phyloP scores from a whole-genome alignment of 2,797 vertebrate genomes.

The Diceros bicornis region DNA sequence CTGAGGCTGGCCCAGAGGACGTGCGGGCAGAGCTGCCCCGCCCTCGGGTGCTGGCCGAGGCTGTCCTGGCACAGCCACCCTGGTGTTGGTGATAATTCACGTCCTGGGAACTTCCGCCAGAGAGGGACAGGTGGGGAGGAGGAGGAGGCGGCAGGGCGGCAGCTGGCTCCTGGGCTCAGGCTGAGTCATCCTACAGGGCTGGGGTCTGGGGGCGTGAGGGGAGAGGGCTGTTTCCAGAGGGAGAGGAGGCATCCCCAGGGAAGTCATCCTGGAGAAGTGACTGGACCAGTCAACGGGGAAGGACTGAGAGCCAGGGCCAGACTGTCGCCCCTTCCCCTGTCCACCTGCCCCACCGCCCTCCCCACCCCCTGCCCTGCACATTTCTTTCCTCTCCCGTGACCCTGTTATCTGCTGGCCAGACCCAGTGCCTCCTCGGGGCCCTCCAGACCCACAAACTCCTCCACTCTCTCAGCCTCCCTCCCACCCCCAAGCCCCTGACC shows the following conservation, averaged over 20 bases:
- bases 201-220: not conserved
- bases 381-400: not conserved
- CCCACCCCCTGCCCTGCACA: accelerated
- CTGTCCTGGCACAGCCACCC: not conserved
- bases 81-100: not conserved
- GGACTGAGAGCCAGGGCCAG: not conserved
- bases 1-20: not conserved
- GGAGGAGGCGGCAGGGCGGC: not conserved
- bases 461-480: not conserved
- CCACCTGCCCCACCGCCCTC: not conserved
- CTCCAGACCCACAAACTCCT: not conserved
- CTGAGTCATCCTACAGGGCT: not conserved
- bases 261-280: not conserved
- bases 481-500: not conserved
- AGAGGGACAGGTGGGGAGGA: not conserved
- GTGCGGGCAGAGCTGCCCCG: not conserved
- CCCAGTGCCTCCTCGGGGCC: not conserved
- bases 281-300: not conserved
- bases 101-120: not conserved
- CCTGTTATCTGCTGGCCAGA: not conserved
- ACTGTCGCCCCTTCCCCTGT: not conserved
- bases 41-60: not conserved
- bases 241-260: not conserved
- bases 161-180: not conserved
- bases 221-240: not conserved